Conservation (phyloP, 2,888 invertebrate genomes). For the Microplitis deprimator region DNA sequence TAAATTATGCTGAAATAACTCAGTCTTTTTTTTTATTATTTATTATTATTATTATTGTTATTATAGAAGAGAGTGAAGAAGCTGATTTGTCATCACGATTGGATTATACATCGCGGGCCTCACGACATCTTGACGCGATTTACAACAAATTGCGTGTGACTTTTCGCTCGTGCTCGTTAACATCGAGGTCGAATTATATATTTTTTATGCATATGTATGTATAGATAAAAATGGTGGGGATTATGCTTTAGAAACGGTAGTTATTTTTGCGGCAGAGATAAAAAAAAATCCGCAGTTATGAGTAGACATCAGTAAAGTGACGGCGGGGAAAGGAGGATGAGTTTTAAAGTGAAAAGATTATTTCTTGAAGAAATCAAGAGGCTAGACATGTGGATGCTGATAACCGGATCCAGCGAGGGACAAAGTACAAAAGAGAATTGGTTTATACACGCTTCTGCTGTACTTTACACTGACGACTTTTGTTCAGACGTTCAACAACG, state of each 20-base stretch:
- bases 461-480: conserved; percentile 9
- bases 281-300: conserved; percentile 18
- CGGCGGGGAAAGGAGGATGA: background rate
- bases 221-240: conserved; percentile 19
- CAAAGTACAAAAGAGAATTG: conserved; percentile 8
- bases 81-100: conserved; percentile 48
- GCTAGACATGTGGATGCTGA: background rate
- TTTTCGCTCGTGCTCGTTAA: conserved; percentile 49
- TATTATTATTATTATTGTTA: background rate
- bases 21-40: background rate
- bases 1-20: conserved; percentile 1
- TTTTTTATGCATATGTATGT: background rate
- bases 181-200: conserved; percentile 45
- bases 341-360: background rate
- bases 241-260: conserved; percentile 51
- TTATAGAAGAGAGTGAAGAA: background rate
- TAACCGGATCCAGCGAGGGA: conserved; percentile 1
- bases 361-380: background rate
- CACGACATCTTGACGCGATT: conserved; percentile 38
- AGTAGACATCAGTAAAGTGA: background rate
- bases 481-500: conserved; percentile 31
- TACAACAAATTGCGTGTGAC: conserved; percentile 46
- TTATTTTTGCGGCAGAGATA: conserved; percentile 36
- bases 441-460: background rate
- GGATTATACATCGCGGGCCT: conserved; percentile 41